Evolutionary conservation across 1,140 invertebrate genomes (phyloP).

Genomic region (Sipha flava): DNA sequence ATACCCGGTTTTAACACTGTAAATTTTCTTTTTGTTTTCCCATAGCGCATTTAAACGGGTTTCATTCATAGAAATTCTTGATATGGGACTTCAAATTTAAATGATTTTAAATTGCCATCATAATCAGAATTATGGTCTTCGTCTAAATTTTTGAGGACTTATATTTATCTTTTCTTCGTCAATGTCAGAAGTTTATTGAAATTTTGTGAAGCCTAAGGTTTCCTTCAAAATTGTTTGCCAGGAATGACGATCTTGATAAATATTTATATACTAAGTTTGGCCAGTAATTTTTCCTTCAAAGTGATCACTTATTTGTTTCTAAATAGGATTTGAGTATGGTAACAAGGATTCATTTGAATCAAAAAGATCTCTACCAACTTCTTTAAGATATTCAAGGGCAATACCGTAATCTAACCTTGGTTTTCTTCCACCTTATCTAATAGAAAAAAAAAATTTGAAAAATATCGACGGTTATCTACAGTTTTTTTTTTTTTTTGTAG

Average conservation of each 20-base stretch:
- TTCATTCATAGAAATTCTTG: not conserved
- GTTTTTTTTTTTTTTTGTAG: no score
- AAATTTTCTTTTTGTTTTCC: not conserved
- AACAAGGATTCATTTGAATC: not conserved
- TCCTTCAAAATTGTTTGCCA: not conserved
- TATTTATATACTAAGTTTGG: not conserved
- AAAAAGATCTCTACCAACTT: not conserved
- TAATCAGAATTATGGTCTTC: not conserved
- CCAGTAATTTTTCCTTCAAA: not conserved
- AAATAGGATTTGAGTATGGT: not conserved
- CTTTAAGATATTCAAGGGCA: not conserved
- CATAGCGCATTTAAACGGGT: not conserved
- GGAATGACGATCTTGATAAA: not conserved
- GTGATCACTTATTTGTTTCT: not conserved
- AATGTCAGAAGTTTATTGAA: not conserved
- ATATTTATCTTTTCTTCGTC: not conserved
- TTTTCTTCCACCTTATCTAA: not conserved
- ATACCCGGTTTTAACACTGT: not conserved
- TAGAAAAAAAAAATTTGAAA: no score
- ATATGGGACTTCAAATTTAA: not conserved
- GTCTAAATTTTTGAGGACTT: not conserved
- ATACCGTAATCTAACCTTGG: not conserved
- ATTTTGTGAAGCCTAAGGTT: not conserved
- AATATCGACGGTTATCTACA: no score
- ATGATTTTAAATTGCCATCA: not conserved